Conservation (phyloP, 1,140 invertebrate species). For the Tenebrio molitor region DNA sequence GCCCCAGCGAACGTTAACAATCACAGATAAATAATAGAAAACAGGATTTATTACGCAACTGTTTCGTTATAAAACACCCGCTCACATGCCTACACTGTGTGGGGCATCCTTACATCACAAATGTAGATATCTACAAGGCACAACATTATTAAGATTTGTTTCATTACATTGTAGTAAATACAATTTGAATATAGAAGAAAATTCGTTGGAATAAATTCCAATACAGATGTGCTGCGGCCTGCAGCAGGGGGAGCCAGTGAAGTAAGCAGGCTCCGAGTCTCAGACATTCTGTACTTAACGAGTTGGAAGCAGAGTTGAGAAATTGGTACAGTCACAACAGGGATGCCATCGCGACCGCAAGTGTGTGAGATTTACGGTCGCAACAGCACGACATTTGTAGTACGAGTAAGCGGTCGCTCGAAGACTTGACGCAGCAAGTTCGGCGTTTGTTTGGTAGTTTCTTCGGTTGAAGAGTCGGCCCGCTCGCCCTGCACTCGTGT, state of each 20-base stretch:
- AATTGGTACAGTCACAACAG: too few species aligned
- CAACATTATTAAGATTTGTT: constrained; percentile 29
- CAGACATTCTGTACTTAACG: neutral
- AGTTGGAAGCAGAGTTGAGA: constrained; percentile 2
- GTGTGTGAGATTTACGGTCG: neutral
- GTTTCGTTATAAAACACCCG: neutral
- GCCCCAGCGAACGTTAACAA: constrained; percentile 20
- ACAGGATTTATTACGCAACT: neutral
- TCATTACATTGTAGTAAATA: constrained; percentile 3
- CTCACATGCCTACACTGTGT: constrained; percentile 12
- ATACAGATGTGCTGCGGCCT: neutral
- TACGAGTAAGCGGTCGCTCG: too few species aligned
- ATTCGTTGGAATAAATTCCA: constrained; percentile 8
- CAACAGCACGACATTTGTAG: neutral
- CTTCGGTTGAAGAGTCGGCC: too few species aligned
- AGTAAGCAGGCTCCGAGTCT: too few species aligned
- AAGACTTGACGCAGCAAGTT: too few species aligned
- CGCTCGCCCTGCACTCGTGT: too few species aligned
- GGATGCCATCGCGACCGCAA: too few species aligned
- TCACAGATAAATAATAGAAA: constrained; percentile 19
- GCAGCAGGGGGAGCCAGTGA: too few species aligned
- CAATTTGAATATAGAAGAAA: constrained; percentile 4
- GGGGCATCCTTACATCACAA: constrained; percentile 18
- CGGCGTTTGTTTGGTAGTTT: too few species aligned
- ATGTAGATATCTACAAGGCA: constrained; percentile 23